phyloP scores from a whole-genome alignment of 2,113 vertebrate genomes.

The Peromyscus polionotus region DNA sequence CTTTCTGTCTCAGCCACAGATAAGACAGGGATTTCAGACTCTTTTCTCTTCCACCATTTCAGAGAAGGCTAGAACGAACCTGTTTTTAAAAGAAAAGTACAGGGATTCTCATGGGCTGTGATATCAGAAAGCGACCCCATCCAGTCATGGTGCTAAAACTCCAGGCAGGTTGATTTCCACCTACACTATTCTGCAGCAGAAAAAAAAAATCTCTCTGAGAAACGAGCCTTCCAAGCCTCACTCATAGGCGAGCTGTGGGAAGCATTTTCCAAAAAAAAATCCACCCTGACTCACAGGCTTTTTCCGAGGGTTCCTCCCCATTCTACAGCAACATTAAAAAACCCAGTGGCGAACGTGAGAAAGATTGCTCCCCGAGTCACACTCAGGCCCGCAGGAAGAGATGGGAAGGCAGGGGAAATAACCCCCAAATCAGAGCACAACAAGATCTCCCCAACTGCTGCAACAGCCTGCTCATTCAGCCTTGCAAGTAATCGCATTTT shows the following conservation, averaged over 20 bases:
- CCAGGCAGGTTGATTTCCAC: background rate
- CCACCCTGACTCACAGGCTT: background rate
- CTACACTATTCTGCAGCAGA: background rate
- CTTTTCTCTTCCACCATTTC: background rate
- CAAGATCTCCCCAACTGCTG: slow-evolving; percentile 60
- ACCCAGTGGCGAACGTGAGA: slow-evolving; percentile 62
- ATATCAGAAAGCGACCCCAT: background rate
- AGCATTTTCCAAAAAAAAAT: slow-evolving; percentile 8
- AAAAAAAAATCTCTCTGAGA: background rate
- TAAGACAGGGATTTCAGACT: background rate
- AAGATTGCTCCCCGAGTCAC: slow-evolving; percentile 17
- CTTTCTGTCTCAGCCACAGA: background rate
- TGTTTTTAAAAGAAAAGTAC: background rate
- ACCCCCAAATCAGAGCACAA: slow-evolving; percentile 61
- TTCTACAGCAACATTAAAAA: slow-evolving; percentile 59
- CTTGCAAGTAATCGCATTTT: slow-evolving; percentile 59
- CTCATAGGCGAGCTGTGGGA: slow-evolving; percentile 1
- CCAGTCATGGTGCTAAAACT: background rate
- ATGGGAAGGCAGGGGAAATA: slow-evolving; percentile 64
- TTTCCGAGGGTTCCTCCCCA: slow-evolving; percentile 35
- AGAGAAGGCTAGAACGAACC: background rate
- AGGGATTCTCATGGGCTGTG: background rate
- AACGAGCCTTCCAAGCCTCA: background rate
- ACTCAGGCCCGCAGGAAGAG: slow-evolving; percentile 58
- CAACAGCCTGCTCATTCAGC: slow-evolving; percentile 69